A percentile compares a stretch with the other conserved stretches of the same genome.
Evolutionary conservation across 1,140 invertebrate genomes (phyloP).

Genomic region (Phenacoccus solenopsis): DNA sequence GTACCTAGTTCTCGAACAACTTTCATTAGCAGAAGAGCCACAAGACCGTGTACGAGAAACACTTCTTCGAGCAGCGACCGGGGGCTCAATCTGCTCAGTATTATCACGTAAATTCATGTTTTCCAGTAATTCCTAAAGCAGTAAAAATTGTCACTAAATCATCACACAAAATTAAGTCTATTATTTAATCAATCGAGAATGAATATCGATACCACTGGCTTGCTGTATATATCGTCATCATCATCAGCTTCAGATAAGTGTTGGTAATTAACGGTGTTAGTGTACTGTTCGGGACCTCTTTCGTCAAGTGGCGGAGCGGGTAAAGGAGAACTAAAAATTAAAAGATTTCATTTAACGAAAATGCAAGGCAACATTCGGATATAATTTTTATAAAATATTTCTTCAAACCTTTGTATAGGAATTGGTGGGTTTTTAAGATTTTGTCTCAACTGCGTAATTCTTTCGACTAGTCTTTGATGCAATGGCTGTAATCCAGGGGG

Average conservation of each 20-base stretch:
- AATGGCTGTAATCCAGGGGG: slow-evolving; percentile 70
- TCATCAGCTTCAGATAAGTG: slow-evolving; percentile 36
- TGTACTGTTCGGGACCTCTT: slow-evolving; percentile 30
- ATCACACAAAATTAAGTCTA: not conserved
- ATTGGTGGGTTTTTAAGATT: slow-evolving; percentile 23
- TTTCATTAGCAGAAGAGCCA: not conserved
- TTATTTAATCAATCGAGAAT: not conserved
- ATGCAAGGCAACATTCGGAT: slow-evolving; percentile 2
- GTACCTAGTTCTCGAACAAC: not conserved
- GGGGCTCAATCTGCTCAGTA: not conserved
- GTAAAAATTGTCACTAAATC: not conserved
- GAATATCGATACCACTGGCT: slow-evolving; percentile 37
- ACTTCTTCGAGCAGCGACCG: not conserved
- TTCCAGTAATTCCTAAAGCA: slow-evolving; percentile 8
- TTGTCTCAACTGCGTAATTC: slow-evolving; percentile 64
- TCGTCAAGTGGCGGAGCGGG: slow-evolving; percentile 53
- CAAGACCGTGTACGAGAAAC: not conserved
- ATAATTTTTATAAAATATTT: not conserved
- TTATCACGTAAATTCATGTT: slow-evolving; percentile 16
- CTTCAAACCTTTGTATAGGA: slow-evolving; percentile 19
- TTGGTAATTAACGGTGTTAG: slow-evolving; percentile 34
- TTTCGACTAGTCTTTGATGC: slow-evolving; percentile 72
- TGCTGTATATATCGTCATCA: slow-evolving; percentile 50
- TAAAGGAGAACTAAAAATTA: slow-evolving; percentile 46
- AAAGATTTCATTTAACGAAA: slow-evolving; percentile 19